Percentiles rank a stretch among this genome's conserved stretches.
phyloP scores from a whole-genome alignment of 1,140 invertebrate genomes.

The Zaprionus ornatus region DNA sequence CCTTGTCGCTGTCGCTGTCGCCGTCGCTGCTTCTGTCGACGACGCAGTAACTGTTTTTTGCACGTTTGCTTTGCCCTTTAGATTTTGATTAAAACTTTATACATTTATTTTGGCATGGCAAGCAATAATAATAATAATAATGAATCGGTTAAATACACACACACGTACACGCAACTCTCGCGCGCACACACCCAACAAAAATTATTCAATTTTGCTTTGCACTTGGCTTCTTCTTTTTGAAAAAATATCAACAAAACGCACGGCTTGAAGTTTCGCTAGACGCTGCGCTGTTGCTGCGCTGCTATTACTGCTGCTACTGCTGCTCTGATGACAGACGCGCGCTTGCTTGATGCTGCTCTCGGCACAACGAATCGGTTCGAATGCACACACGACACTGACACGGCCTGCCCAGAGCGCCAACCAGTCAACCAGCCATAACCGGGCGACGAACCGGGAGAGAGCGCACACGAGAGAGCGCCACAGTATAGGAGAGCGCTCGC shows the following conservation, averaged over 20 bases:
- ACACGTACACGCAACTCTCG: conserved; percentile 33
- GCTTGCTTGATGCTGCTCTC: conserved; percentile 29
- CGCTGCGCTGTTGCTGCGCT: conserved; percentile 16
- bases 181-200: conserved; percentile 33
- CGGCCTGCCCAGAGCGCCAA: conserved; percentile 24
- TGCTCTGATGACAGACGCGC: conserved; percentile 21
- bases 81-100: conserved; percentile 57
- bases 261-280: conserved; percentile 38
- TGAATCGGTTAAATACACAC: conserved; percentile 10
- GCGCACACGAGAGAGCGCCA: background rate
- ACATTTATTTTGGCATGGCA: conserved; percentile 42
- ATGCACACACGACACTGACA: conserved; percentile 47
- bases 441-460: conserved; percentile 10
- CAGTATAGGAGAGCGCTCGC: background rate
- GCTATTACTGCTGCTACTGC: conserved; percentile 7
- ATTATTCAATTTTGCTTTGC: conserved; percentile 63
- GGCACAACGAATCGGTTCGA: conserved; percentile 52
- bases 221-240: conserved; percentile 51
- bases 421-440: conserved; percentile 20
- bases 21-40: background rate
- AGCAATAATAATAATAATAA: conserved; percentile 29
- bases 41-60: conserved; percentile 48
- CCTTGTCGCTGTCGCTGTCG: conserved; percentile 7
- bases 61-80: conserved; percentile 59
- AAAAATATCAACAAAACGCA: conserved; percentile 47